Evolutionary conservation across 2,888 invertebrate genomes (phyloP).

Genomic region (Aspidiotus destructor): DNA sequence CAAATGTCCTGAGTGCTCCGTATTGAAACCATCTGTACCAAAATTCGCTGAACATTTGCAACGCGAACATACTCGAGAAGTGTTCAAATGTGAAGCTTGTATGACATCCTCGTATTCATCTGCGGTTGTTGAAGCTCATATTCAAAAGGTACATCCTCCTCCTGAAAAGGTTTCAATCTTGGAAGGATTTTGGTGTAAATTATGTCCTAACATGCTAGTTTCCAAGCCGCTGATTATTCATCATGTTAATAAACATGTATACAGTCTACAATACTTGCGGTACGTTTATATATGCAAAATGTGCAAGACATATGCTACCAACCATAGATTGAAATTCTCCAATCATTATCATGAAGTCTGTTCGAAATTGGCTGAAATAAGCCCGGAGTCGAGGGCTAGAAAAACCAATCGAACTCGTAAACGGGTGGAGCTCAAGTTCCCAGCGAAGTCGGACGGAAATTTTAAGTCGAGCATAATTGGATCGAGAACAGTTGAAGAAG

Average conservation of each 20-base stretch:
- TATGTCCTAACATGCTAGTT: slow-evolving; percentile 22
- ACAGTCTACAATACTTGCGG: slow-evolving; percentile 13
- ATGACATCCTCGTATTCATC: slow-evolving; percentile 25
- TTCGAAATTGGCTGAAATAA: too few relatives aligned
- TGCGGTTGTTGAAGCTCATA: slow-evolving; percentile 16
- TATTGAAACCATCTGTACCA: slow-evolving; percentile 12
- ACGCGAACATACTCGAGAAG: slow-evolving; percentile 27
- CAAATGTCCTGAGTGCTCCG: slow-evolving; percentile 32
- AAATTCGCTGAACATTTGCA: slow-evolving; percentile 32
- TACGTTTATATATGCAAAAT: slow-evolving; percentile 25
- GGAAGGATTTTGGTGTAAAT: slow-evolving; percentile 21
- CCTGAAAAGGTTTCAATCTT: neutral
- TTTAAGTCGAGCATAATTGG: too few relatives aligned
- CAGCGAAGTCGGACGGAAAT: too few relatives aligned
- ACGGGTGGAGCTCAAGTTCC: too few relatives aligned
- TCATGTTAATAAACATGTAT: slow-evolving; percentile 27
- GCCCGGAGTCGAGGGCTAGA: too few relatives aligned
- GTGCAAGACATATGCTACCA: slow-evolving; percentile 25
- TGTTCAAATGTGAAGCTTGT: slow-evolving; percentile 34
- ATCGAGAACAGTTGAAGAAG: slow-evolving; percentile 21
- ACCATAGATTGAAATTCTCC: slow-evolving; percentile 7
- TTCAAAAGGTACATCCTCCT: neutral
- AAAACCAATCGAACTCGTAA: too few relatives aligned
- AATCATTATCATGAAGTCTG: slow-evolving; percentile 3
- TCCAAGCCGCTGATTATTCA: slow-evolving; percentile 17